Percentiles rank a stretch among this genome's conserved stretches.
These are phyloP conservation scores for Misgurnus mizolepis DNA, from an alignment of 2,113 vertebrate species.

Conservation along the genomic window DNA sequence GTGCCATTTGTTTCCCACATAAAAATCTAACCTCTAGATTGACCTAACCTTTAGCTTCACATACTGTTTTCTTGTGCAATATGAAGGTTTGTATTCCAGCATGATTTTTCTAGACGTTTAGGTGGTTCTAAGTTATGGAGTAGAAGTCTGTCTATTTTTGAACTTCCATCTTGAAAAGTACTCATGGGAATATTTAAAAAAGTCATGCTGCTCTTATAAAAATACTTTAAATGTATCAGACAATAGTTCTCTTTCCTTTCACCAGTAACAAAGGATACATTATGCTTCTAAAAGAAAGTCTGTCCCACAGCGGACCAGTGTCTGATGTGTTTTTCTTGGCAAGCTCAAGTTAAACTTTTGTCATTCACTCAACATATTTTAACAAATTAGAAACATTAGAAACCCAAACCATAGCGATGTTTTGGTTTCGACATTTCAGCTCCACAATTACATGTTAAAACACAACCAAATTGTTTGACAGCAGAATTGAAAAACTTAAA, in stretches of 20 bases:
- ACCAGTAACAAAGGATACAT: conserved; percentile 76
- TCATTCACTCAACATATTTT: conserved; percentile 57
- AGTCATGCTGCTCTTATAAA: conserved; percentile 26
- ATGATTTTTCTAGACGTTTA: conserved; percentile 27
- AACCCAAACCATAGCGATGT: conserved; percentile 63
- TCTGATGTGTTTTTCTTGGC: conserved; percentile 70
- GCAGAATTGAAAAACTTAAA: conserved; percentile 70
- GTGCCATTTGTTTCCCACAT: conserved; percentile 10
- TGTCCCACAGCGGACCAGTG: conserved; percentile 64
- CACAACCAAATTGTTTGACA: conserved; percentile 69
- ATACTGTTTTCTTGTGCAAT: conserved; percentile 18
- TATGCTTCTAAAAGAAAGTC: conserved; percentile 74
- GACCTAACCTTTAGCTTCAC: conserved; percentile 1
- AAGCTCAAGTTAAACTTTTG: conserved; percentile 72
- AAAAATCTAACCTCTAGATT: not conserved
- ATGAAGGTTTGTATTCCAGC: conserved; percentile 25
- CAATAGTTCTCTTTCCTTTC: conserved; percentile 52
- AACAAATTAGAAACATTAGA: conserved; percentile 70
- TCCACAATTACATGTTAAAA: conserved; percentile 68
- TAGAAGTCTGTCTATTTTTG: conserved; percentile 16
- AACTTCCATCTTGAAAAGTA: conserved; percentile 21
- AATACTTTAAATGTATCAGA: conserved; percentile 40
- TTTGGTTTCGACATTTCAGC: conserved; percentile 65
- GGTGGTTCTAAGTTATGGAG: conserved; percentile 31
- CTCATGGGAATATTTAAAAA: conserved; percentile 39